Percentiles rank a stretch among this genome's conserved stretches.
Conservation (phyloP, 2,797 vertebrate genomes). For the Malacoraja senta region DNA sequence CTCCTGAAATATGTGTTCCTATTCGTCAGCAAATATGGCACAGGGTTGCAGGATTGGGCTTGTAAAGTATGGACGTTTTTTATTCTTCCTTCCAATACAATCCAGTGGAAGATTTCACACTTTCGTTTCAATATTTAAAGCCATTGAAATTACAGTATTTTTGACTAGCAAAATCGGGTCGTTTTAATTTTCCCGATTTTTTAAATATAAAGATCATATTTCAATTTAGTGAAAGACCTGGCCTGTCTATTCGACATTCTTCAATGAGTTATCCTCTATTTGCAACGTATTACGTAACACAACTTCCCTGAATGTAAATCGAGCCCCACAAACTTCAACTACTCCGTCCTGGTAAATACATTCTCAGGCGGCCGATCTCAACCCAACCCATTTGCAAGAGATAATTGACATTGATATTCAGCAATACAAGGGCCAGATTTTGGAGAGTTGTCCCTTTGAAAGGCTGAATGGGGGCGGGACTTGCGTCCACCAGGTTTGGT, state of each 20-base stretch:
- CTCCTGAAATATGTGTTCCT: neutral
- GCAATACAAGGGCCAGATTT: neutral
- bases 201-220: neutral
- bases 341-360: neutral
- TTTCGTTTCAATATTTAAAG: neutral
- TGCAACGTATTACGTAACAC: slow-evolving; percentile 17
- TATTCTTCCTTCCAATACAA: neutral
- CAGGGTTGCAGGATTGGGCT: neutral
- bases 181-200: neutral
- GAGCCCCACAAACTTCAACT: slow-evolving; percentile 14
- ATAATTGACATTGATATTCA: neutral
- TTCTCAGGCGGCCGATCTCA: neutral
- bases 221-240: neutral
- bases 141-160: neutral
- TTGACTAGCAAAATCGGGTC: neutral
- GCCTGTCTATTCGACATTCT: slow-evolving; percentile 3
- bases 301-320: neutral
- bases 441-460: neutral
- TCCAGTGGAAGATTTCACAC: neutral
- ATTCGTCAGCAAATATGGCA: neutral
- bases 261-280: slow-evolving; percentile 26
- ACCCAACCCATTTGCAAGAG: neutral
- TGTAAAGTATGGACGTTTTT: neutral
- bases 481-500: neutral
- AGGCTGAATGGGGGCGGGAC: neutral